A percentile compares a stretch with the other conserved stretches of the same genome.
These are phyloP conservation scores for Philereme transversata DNA, from an alignment of 2,888 invertebrate genomes.

Conservation along the genomic window DNA sequence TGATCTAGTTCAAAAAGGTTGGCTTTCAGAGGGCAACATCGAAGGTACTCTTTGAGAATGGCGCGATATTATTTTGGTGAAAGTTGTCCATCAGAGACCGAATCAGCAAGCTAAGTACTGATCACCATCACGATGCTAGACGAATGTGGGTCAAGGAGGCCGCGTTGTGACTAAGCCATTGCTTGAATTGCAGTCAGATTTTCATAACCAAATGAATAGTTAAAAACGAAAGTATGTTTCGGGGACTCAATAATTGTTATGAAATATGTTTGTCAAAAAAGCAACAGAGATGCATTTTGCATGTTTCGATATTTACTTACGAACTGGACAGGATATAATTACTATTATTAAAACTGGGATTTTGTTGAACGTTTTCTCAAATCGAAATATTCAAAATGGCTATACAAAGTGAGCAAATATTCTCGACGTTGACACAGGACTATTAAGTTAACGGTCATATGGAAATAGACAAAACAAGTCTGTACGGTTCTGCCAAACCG, in stretches of 20 bases:
- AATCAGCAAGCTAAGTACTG: slow-evolving; percentile 47
- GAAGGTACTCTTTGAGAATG: slow-evolving; percentile 32
- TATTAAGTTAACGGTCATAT: slow-evolving; percentile 63
- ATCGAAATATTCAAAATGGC: slow-evolving; percentile 3
- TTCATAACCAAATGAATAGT: slow-evolving; percentile 47
- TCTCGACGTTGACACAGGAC: slow-evolving; percentile 37
- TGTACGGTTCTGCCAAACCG: slow-evolving; percentile 59
- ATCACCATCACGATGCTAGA: slow-evolving; percentile 65
- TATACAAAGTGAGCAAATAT: slow-evolving; percentile 17
- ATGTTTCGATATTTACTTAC: neutral
- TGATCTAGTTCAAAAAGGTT: slow-evolving; percentile 20
- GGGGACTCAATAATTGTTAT: slow-evolving; percentile 31
- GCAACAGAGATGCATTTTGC: neutral
- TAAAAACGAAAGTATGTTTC: slow-evolving; percentile 36
- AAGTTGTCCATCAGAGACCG: slow-evolving; percentile 73
- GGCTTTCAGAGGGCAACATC: slow-evolving; percentile 48
- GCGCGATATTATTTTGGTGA: slow-evolving; percentile 69
- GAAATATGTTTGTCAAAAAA: slow-evolving; percentile 19
- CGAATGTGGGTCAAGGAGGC: slow-evolving; percentile 76
- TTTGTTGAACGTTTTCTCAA: neutral
- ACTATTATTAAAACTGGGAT: neutral
- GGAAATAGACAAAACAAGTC: slow-evolving; percentile 63
- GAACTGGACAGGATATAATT: neutral
- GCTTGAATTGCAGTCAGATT: slow-evolving; percentile 57
- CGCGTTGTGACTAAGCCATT: slow-evolving; percentile 63